Evolutionary conservation across 2,888 invertebrate genomes (phyloP).

Genomic region (Macaria notata): DNA sequence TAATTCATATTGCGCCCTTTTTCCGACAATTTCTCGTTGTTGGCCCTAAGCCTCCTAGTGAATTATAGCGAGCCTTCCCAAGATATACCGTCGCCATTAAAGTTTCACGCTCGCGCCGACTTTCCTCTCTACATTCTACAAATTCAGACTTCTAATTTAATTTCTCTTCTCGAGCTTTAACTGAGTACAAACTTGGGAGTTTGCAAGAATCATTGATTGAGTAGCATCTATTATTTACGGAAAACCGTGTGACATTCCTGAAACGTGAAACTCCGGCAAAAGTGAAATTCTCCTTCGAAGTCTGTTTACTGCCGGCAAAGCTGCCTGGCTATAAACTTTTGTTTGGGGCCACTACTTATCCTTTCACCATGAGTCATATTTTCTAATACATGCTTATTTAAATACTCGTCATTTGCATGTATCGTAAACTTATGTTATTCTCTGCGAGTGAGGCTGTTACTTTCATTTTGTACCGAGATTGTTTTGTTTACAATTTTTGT

Average conservation of each 20-base stretch:
- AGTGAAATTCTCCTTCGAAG: conserved; percentile 28
- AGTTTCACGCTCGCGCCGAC: conserved; percentile 54
- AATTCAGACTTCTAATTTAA: conserved; percentile 50
- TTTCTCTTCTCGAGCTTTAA: conserved; percentile 47
- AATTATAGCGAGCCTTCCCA: conserved; percentile 49
- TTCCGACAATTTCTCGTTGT: conserved; percentile 39
- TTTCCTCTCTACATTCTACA: conserved; percentile 43
- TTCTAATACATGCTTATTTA: conserved; percentile 20
- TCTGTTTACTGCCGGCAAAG: conserved; percentile 43
- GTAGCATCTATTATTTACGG: conserved; percentile 28
- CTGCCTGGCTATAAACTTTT: conserved; percentile 38
- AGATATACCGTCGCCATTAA: conserved; percentile 56
- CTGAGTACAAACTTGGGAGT: conserved; percentile 49
- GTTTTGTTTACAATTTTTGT: not conserved
- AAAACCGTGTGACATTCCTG: conserved; percentile 3
- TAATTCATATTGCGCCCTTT: conserved; percentile 42
- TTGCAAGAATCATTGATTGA: conserved; percentile 48
- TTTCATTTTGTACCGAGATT: conserved; percentile 13
- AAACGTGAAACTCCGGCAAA: conserved; percentile 28
- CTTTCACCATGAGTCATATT: conserved; percentile 49
- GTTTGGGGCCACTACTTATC: conserved; percentile 33
- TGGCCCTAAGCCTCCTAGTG: conserved; percentile 40
- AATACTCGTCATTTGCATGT: conserved; percentile 16
- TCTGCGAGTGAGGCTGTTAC: conserved; percentile 9
- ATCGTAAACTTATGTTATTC: conserved; percentile 10